These are phyloP conservation scores for Nephrotoma guestfalica DNA, from an alignment of 2,888 invertebrate genomes.

Conservation along the genomic window DNA sequence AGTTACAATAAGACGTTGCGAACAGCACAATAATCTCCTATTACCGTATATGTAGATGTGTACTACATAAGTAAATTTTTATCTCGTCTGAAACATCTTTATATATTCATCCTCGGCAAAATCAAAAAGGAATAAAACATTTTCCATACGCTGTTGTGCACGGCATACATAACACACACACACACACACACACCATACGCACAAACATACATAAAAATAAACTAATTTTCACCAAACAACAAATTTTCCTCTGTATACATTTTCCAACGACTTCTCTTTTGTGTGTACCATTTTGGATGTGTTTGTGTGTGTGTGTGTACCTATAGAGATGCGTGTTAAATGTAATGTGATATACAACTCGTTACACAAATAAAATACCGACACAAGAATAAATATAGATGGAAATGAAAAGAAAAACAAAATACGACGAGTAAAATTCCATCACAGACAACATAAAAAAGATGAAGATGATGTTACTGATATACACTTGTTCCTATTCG, in stretches of 20 bases:
- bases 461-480: background rate
- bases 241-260: background rate
- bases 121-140: background rate
- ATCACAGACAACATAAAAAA: background rate
- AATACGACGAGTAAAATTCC: background rate
- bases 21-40: background rate
- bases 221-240: background rate
- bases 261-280: background rate
- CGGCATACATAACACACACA: background rate
- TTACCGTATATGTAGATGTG: background rate
- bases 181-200: too few species aligned
- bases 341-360: background rate
- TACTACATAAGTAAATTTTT: background rate
- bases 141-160: background rate
- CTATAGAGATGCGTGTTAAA: background rate
- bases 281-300: background rate
- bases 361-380: background rate
- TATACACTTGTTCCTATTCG: background rate
- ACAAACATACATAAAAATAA: background rate
- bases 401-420: background rate
- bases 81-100: background rate
- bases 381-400: background rate
- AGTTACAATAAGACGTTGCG: background rate
- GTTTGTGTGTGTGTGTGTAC: background rate
- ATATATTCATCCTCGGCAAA: background rate